Base-by-base conservation (phyloP, 1,140 invertebrate genomes). In the Euura lappo region DNA sequence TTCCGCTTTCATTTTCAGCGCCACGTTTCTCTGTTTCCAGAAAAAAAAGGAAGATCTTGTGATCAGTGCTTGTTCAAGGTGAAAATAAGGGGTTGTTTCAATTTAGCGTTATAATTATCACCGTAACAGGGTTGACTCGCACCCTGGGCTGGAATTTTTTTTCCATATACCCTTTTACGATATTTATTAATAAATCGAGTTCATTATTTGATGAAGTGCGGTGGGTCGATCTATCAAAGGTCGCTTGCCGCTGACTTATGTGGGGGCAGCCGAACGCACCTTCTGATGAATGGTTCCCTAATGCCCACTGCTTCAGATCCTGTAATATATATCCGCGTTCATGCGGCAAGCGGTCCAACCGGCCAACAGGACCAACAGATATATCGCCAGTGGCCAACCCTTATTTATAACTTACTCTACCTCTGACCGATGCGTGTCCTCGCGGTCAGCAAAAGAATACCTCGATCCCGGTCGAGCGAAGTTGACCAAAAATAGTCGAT, bases 211-310 rank as follows among this genome's bases (percentile, higher is more conserved):
- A 68, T 68, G 44, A 68, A 68, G 66, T 68, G 66, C 66, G 66
- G 66, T 68, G 66, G 66, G 66, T 68, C 66, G 13, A 68, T 68
- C 28, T 68, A 68, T 68, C 13, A 68, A 68, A 68, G 66, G 66
- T 68, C 66, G 66, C 66, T 68, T 68, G 66, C 66, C 66, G 66
- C 66, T 68, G 66, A 68, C 66, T 68, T 68, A 68, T 68, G 66
- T 68, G 66, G 66, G 66, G 28, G 44, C 44, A 60, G 28, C 66
- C 28, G 42, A 28, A 8, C 11, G 13, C 13, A n/a, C 51, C 51
- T n/a, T 44, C 28, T 68, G 66, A 68, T 68, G 42, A 68, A 68
- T 68, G 66, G 66, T 28, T 68, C 13, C 66, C 66, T 68, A 68
- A 64, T 64, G 60, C 60, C 60, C 60, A 68, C 66, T 68, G 66